phyloP scores from a whole-genome alignment of 2,113 vertebrate species.

The Guaruba guarouba region DNA sequence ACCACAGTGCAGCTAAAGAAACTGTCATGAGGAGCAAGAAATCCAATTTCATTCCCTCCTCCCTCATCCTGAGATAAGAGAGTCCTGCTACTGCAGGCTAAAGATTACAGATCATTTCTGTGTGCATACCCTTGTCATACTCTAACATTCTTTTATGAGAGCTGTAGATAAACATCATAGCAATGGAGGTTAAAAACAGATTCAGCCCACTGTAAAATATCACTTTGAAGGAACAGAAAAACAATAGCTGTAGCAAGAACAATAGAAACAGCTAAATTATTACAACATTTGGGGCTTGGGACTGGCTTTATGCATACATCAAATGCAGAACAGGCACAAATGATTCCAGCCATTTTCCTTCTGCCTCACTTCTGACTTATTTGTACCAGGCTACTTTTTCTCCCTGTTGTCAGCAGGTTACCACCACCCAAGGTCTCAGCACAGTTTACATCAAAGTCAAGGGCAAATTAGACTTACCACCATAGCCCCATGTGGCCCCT shows the following conservation, averaged over 20 bases:
- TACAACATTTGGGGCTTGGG: not conserved
- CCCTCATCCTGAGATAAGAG: not conserved
- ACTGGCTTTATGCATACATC: not conserved
- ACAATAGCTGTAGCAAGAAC: not conserved
- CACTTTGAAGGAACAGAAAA: not conserved
- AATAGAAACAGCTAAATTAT: not conserved
- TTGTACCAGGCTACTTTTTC: not conserved
- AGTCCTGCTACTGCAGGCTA: conserved; percentile 30
- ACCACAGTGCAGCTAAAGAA: conserved; percentile 6
- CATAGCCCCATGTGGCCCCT: not conserved
- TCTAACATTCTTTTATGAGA: conserved; percentile 13
- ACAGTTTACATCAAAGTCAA: not conserved
- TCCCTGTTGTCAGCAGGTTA: not conserved
- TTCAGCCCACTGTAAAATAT: not conserved
- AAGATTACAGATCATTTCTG: conserved; percentile 51
- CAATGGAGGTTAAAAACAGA: not conserved
- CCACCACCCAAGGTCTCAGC: not conserved
- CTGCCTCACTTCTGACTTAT: not conserved
- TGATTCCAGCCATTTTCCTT: not conserved
- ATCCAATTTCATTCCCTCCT: conserved; percentile 48
- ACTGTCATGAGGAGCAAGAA: not conserved
- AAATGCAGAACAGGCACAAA: accelerated
- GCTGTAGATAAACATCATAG: not conserved
- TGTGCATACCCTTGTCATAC: not conserved
- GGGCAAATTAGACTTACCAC: not conserved